phyloP scores from a whole-genome alignment of 2,113 vertebrate genomes.

The Corythornis madagascariensis region DNA sequence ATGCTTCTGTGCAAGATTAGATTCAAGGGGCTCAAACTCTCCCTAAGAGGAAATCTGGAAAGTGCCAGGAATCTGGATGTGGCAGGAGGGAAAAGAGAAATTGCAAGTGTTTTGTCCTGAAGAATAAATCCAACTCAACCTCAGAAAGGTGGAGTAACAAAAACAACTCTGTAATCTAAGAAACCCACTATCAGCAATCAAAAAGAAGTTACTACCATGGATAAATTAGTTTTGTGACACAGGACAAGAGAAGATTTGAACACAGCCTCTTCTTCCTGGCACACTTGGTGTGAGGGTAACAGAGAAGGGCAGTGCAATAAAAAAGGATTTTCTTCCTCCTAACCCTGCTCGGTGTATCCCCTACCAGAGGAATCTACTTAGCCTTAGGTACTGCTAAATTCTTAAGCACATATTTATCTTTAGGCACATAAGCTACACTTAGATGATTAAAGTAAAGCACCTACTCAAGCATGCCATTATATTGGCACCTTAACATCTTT shows the following conservation, averaged over 20 bases:
- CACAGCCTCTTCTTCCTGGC: neutral
- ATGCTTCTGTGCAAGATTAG: neutral
- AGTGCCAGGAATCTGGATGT: neutral
- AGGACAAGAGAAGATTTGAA: neutral
- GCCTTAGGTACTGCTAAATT: neutral
- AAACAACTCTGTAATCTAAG: neutral
- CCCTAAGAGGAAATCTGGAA: neutral
- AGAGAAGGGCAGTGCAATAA: neutral
- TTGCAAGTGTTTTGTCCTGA: neutral
- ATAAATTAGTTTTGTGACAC: neutral
- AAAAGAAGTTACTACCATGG: neutral
- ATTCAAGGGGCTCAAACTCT: neutral
- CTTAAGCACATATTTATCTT: conserved; percentile 31
- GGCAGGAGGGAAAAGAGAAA: neutral
- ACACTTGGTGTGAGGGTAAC: neutral
- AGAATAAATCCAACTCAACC: neutral
- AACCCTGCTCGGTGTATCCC: neutral
- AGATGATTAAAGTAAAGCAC: neutral
- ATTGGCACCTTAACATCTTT: neutral
- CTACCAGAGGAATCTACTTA: neutral
- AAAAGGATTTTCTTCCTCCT: conserved; percentile 6
- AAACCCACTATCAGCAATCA: neutral
- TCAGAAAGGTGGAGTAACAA: neutral
- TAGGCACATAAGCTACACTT: conserved; percentile 25
- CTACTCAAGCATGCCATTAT: neutral